phyloP scores from a whole-genome alignment of 2,797 vertebrate species.

The Pteropus rufus region DNA sequence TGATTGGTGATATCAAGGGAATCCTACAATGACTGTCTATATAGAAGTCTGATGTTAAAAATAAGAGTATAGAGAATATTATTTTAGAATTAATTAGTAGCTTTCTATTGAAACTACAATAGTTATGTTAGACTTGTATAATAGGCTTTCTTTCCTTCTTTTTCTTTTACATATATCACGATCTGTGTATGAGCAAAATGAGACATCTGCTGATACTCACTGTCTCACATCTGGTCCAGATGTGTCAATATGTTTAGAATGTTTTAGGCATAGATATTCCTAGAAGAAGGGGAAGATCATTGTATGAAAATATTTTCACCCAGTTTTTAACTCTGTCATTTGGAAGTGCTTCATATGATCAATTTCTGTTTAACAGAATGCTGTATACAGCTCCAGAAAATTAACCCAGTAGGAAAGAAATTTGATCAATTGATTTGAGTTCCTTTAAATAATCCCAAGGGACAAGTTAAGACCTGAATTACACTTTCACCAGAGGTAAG shows the following conservation, averaged over 20 bases:
- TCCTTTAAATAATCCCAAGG: background rate
- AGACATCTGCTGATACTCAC: background rate
- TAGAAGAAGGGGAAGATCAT: background rate
- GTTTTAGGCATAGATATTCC: background rate
- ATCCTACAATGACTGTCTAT: background rate
- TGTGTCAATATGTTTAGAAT: background rate
- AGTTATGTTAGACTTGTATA: background rate
- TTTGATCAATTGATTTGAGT: background rate
- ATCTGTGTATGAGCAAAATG: accelerated
- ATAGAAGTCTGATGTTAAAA: background rate
- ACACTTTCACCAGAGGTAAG: background rate
- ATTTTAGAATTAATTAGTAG: background rate
- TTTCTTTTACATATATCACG: background rate
- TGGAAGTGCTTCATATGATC: background rate
- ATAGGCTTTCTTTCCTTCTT: background rate
- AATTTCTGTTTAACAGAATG: background rate
- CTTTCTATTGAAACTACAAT: background rate
- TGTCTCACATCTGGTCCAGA: background rate
- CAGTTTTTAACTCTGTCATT: background rate
- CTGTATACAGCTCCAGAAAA: background rate
- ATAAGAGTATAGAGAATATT: background rate
- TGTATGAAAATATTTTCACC: background rate
- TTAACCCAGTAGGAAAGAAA: background rate
- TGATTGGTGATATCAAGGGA: background rate
- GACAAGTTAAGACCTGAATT: background rate